Evolutionary conservation across 2,113 vertebrate genomes (phyloP).

Genomic region (Lamprologus callipterus): DNA sequence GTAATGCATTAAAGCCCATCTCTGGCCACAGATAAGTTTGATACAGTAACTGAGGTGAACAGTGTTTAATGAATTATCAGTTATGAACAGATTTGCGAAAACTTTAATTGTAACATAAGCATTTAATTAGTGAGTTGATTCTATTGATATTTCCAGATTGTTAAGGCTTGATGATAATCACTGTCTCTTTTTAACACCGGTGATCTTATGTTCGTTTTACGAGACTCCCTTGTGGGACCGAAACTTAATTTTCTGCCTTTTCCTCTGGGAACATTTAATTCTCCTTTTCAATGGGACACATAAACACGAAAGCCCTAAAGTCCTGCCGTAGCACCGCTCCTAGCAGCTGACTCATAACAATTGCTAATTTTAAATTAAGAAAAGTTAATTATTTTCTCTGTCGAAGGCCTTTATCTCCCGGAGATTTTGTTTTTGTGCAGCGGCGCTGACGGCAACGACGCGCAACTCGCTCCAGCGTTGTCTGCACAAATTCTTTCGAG

Average conservation of each 20-base stretch:
- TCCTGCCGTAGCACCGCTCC: background rate
- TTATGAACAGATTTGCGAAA: background rate
- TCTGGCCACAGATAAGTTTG: background rate
- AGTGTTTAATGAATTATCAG: background rate
- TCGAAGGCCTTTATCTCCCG: background rate
- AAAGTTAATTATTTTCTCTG: slow-evolving; percentile 4
- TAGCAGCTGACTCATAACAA: background rate
- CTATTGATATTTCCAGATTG: background rate
- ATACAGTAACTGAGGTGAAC: background rate
- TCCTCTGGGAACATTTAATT: background rate
- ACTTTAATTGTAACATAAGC: background rate
- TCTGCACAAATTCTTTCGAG: background rate
- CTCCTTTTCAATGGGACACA: background rate
- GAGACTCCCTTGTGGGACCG: background rate
- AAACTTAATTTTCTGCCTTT: background rate
- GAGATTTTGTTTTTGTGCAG: background rate
- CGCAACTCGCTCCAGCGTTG: background rate
- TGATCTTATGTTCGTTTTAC: background rate
- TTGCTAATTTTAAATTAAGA: slow-evolving; percentile 13
- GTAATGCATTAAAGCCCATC: rapidly evolving
- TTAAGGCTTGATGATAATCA: background rate
- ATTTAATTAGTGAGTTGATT: background rate
- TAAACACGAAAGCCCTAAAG: background rate
- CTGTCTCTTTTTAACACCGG: background rate
- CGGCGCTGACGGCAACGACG: background rate